These are phyloP conservation scores for Gari tellinella DNA, from an alignment of 2,888 invertebrate species.

Conservation along the genomic window DNA sequence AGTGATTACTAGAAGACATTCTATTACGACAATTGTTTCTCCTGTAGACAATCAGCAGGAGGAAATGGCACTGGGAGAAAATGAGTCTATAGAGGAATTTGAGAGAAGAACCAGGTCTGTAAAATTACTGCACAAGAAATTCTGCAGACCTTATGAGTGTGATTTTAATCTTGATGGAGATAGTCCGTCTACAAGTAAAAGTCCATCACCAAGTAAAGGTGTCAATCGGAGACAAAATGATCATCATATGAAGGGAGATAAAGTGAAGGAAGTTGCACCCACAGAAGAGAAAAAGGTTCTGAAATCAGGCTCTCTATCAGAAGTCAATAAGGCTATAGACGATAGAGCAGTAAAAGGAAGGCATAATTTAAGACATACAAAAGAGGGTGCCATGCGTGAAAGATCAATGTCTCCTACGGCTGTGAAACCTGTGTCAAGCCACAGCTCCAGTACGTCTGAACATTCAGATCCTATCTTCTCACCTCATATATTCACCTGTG, in stretches of 20 bases:
- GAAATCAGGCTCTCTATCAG: no score
- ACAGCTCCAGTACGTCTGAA: not conserved
- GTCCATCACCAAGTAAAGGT: not conserved
- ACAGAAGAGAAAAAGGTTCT: not conserved
- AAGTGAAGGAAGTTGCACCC: not conserved
- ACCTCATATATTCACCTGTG: constrained; percentile 17
- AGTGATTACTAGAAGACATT: no score
- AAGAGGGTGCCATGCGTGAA: no score
- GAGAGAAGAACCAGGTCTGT: constrained; percentile 24
- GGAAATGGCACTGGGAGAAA: constrained; percentile 45
- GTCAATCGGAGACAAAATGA: no score
- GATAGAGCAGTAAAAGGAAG: no score
- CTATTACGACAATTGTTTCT: not conserved
- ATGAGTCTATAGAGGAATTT: constrained; percentile 37
- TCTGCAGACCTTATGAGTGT: constrained; percentile 37
- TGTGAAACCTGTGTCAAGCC: no score
- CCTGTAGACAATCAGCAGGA: constrained; percentile 2
- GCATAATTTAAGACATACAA: no score
- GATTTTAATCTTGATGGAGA: constrained; percentile 51
- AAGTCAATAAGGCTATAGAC: not conserved
- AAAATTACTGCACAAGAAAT: not conserved
- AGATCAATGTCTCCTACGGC: no score
- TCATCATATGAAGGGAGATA: not conserved
- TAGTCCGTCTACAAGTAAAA: not conserved
- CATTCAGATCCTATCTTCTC: constrained; percentile 1